A percentile compares a stretch with the other conserved stretches of the same genome.
Conservation (phyloP, 92 coral and sea anemone species). For the Porites lobata region DNA sequence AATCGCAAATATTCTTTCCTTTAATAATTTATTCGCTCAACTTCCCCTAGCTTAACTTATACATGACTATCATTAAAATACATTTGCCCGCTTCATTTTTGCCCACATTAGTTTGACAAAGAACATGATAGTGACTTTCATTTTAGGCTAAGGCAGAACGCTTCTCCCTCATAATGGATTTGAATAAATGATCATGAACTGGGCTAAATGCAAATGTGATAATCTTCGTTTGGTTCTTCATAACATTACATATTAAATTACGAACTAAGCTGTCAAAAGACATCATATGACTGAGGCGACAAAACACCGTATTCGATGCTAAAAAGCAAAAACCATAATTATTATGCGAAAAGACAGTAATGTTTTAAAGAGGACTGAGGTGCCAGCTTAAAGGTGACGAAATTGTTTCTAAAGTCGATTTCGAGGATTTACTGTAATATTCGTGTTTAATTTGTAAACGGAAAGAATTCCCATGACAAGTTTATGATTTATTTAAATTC, state of each 20-base stretch:
- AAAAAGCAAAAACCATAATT: constrained; percentile 5
- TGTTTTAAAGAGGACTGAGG: not conserved
- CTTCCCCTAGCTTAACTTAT: not conserved
- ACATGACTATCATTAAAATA: not conserved
- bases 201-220: constrained; percentile 11
- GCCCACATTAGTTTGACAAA: not conserved
- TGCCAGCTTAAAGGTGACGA: not conserved
- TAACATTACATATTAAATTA: constrained; percentile 19
- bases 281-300: constrained; percentile 15
- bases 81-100: not conserved
- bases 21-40: not conserved
- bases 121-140: not conserved
- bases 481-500: constrained; percentile 31
- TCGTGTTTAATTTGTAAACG: not conserved
- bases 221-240: not conserved
- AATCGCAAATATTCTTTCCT: not conserved
- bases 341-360: not conserved
- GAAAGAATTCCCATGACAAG: not conserved
- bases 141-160: not conserved
- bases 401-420: not conserved
- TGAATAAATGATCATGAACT: not conserved
- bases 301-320: constrained; percentile 21
- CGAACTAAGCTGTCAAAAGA: constrained; percentile 5
- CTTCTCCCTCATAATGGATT: not conserved
- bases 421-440: not conserved